Conservation (phyloP, 23 tunicate species). For the Halocynthia roretzi region DNA sequence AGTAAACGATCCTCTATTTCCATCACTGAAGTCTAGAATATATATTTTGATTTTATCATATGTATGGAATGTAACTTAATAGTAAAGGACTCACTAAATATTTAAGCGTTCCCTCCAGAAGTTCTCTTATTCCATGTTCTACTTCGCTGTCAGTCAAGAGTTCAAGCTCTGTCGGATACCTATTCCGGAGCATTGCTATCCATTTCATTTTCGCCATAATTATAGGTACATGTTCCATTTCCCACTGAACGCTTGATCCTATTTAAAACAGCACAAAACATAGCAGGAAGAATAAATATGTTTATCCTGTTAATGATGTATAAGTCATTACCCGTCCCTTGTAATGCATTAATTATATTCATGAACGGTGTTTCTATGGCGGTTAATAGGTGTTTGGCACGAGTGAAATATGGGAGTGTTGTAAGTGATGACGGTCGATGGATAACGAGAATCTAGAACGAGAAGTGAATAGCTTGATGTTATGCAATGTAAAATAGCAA, state of each 20-base stretch:
- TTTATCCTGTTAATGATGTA: background rate
- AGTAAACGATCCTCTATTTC: conserved; percentile 78
- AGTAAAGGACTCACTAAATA: conserved; percentile 37
- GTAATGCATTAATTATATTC: conserved; percentile 61
- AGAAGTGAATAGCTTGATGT: background rate
- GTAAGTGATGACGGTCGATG: conserved; percentile 64
- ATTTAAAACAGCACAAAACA: background rate
- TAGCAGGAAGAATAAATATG: background rate
- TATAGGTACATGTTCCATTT: conserved; percentile 83
- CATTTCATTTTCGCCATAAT: conserved; percentile 55
- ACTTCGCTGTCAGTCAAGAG: conserved; percentile 61
- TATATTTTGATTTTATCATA: background rate
- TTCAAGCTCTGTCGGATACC: conserved; percentile 70
- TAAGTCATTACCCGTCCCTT: conserved; percentile 38
- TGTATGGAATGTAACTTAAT: background rate
- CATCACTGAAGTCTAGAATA: conserved; percentile 28
- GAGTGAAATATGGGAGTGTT: conserved; percentile 65
- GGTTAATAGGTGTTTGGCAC: conserved; percentile 34
- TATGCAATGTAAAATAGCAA: background rate
- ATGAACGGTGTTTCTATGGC: conserved; percentile 69
- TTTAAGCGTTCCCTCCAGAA: conserved; percentile 62
- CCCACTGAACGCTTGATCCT: conserved; percentile 85
- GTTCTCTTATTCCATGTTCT: conserved; percentile 62
- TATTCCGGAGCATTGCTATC: conserved; percentile 74
- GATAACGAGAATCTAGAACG: conserved; percentile 48